Evolutionary conservation across 2,888 invertebrate species (phyloP).

Genomic region (Perizoma affinitatum): DNA sequence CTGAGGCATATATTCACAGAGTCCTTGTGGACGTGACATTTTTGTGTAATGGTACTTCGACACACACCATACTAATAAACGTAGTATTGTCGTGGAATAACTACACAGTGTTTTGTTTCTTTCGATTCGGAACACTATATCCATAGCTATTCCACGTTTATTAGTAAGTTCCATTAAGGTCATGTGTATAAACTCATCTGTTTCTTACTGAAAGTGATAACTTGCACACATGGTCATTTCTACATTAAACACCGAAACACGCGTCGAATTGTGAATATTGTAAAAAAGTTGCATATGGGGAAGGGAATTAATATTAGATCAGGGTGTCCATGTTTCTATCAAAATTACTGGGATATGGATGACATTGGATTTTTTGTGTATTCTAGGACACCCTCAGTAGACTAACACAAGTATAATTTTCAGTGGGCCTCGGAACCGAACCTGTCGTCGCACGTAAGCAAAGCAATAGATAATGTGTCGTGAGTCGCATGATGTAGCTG

Average conservation of each 20-base stretch:
- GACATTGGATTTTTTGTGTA: constrained; percentile 12
- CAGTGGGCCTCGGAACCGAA: constrained; percentile 81
- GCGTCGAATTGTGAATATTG: constrained; percentile 49
- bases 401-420: constrained; percentile 79
- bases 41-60: constrained; percentile 20
- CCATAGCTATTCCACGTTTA: constrained; percentile 4
- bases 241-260: constrained; percentile 25
- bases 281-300: constrained; percentile 42
- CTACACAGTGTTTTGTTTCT: not conserved
- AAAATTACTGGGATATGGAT: constrained; percentile 33
- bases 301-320: constrained; percentile 29
- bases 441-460: constrained; percentile 80
- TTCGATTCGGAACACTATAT: not conserved
- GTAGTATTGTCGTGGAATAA: not conserved
- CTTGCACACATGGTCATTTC: constrained; percentile 3
- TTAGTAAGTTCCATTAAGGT: not conserved
- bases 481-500: constrained; percentile 77
- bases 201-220: constrained; percentile 5
- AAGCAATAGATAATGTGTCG: constrained; percentile 71
- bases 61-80: not conserved
- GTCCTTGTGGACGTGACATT: constrained; percentile 12
- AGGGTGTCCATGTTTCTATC: constrained; percentile 33
- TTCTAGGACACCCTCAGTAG: constrained; percentile 61
- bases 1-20: constrained; percentile 12
- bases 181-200: constrained; percentile 12